A percentile compares a stretch with the other conserved stretches of the same genome.
phyloP scores from a whole-genome alignment of 2,888 invertebrate genomes.

The Caenorhabditis auriculariae region DNA sequence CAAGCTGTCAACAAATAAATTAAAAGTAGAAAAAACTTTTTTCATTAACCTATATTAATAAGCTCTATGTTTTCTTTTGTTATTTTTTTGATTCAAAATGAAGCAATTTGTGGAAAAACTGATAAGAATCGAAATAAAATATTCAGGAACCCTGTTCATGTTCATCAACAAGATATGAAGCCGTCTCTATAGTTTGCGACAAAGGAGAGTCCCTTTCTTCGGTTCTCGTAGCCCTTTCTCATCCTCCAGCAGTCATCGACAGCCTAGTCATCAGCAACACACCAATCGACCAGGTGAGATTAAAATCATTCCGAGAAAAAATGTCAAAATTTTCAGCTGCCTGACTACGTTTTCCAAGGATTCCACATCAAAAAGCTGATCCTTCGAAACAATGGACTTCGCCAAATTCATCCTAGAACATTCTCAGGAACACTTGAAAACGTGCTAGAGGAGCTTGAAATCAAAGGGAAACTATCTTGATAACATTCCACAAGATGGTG shows the following conservation, averaged over 20 bases:
- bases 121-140: not conserved
- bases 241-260: slow-evolving; percentile 43
- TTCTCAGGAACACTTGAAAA: slow-evolving; percentile 44
- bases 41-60: too few species aligned
- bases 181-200: slow-evolving; percentile 53
- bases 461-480: slow-evolving; percentile 48
- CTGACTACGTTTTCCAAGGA: slow-evolving; percentile 51
- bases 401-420: slow-evolving; percentile 44
- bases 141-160: slow-evolving; percentile 52
- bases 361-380: slow-evolving; percentile 46
- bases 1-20: too few species aligned
- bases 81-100: too few species aligned
- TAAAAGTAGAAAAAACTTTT: too few species aligned
- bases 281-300: slow-evolving; percentile 39
- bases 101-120: too few species aligned
- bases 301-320: not conserved
- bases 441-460: slow-evolving; percentile 50
- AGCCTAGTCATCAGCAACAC: slow-evolving; percentile 55
- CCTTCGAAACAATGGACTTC: slow-evolving; percentile 52
- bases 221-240: slow-evolving; percentile 41
- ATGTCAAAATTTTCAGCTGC: slow-evolving; percentile 31
- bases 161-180: slow-evolving; percentile 51
- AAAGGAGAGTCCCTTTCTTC: slow-evolving; percentile 43
- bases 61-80: too few species aligned
- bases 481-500: slow-evolving; percentile 39